Conservation (phyloP, 2,888 invertebrate genomes). For the Orthosia gothica region DNA sequence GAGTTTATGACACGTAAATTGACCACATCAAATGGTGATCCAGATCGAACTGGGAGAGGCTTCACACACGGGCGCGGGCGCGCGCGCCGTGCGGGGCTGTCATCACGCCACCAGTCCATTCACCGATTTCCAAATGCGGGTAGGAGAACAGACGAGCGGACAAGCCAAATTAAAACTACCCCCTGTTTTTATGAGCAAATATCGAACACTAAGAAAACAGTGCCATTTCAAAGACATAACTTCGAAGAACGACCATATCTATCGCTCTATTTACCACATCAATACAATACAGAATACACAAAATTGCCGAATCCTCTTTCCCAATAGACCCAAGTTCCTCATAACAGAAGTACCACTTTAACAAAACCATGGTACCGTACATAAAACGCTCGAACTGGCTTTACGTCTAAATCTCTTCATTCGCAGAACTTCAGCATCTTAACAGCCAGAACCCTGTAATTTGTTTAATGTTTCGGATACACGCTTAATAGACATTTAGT, state of each 20-base stretch:
- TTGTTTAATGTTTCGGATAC: conserved; percentile 62
- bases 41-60: too few species aligned
- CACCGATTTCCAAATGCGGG: too few species aligned
- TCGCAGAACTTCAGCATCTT: conserved; percentile 45
- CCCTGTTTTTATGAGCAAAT: too few species aligned
- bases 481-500: conserved; percentile 61
- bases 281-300: conserved; percentile 13
- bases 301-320: conserved; percentile 15
- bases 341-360: conserved; percentile 31
- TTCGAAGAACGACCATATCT: conserved; percentile 19
- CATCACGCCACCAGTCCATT: too few species aligned
- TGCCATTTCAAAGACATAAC: not conserved
- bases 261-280: conserved; percentile 14
- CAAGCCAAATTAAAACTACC: too few species aligned
- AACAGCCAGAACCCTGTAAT: conserved; percentile 48
- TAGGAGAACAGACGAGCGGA: too few species aligned
- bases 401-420: conserved; percentile 52
- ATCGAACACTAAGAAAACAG: too few species aligned
- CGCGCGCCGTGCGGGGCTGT: too few species aligned
- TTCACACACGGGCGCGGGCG: too few species aligned
- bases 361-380: conserved; percentile 39
- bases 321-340: conserved; percentile 13
- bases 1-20: too few species aligned
- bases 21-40: too few species aligned
- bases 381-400: conserved; percentile 37